Base-by-base conservation (phyloP, 2,797 vertebrate species). In the Carapus acus region DNA sequence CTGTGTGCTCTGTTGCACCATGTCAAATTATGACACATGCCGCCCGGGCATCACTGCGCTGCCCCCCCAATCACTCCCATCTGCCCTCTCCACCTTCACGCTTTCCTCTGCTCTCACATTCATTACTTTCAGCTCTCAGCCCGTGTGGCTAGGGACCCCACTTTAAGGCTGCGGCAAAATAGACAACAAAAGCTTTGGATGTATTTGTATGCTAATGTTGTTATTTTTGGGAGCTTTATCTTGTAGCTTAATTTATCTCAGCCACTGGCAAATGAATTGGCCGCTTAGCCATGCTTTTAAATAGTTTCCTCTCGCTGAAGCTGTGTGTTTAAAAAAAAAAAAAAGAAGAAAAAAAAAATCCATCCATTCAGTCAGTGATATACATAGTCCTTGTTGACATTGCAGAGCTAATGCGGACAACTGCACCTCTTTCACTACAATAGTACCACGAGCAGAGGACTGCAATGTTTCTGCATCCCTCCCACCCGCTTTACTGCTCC, bases 361-460 rank as follows among this genome's bases (percentile, higher is more conserved):
- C 62, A 78, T 79, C 78, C 76, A 81, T 74, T 68, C 38, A 61
- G 58, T 62, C 62, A 43, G 62, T 78, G 73, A 79, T 76, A 58
- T 73, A 62, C 42, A 53, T 58, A 75, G 80, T 84, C 78, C 83
- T 85, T 67, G 44, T 54, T 85, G 79, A 86, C 81, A 85, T 79
- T 86, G 85, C 82, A 79, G 86, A 77, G 71, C 67, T 78, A 79
- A 82, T 82, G 83, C 79, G 83, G 78, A 48, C 27, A 64, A 39
- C 47, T 51, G 65, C 69, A 64, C 67, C 65, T 67, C 68, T 67
- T 62, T 23, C 40, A 52, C 56, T 54, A 9, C 61, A 58, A 58
- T 56, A 73, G 19, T 40, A 49, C 48, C 67, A 59, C 65, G 66
- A 58, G 62, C 62, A 65, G 58, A 64, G 58, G 59, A 49, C 55